These are phyloP conservation scores for Xenentodon cancila DNA, from an alignment of 2,797 vertebrate genomes.

Conservation along the genomic window DNA sequence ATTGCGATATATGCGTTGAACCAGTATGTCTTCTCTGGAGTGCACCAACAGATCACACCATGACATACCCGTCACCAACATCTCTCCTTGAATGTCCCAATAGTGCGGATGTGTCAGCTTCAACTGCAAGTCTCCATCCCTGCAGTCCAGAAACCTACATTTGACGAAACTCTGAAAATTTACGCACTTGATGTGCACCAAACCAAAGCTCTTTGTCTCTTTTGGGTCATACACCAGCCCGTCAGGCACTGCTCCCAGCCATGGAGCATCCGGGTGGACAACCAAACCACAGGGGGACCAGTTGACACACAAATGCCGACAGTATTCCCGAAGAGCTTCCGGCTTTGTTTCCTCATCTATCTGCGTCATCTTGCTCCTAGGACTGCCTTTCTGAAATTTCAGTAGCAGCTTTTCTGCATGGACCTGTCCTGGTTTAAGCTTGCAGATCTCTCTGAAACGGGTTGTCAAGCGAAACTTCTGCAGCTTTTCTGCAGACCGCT, in stretches of 20 bases:
- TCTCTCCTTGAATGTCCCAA: slow-evolving; percentile 64
- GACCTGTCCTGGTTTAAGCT: slow-evolving; percentile 29
- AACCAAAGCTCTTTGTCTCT: slow-evolving; percentile 35
- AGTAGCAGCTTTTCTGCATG: slow-evolving; percentile 17
- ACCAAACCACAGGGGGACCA: slow-evolving; percentile 59
- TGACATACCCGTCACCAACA: slow-evolving; percentile 51
- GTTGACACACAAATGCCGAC: slow-evolving; percentile 45
- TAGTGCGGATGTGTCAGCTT: slow-evolving; percentile 25
- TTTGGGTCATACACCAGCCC: slow-evolving; percentile 62
- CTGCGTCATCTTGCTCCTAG: neutral
- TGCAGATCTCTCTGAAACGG: slow-evolving; percentile 52
- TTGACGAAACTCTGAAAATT: slow-evolving; percentile 16
- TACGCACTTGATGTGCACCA: slow-evolving; percentile 45
- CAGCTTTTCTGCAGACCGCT: neutral
- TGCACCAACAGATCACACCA: slow-evolving; percentile 65
- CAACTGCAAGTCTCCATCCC: slow-evolving; percentile 27
- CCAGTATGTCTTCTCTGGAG: slow-evolving; percentile 47
- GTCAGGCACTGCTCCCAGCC: slow-evolving; percentile 54
- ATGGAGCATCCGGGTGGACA: slow-evolving; percentile 48
- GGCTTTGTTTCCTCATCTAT: slow-evolving; percentile 33
- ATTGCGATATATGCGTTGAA: slow-evolving; percentile 61
- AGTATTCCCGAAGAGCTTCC: slow-evolving; percentile 51
- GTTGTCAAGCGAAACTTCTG: slow-evolving; percentile 33
- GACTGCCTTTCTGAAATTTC: slow-evolving; percentile 31
- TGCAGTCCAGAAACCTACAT: slow-evolving; percentile 25